Base-by-base conservation (phyloP, 2,888 invertebrate genomes). In the Gastracanthus pulcherrimus region DNA sequence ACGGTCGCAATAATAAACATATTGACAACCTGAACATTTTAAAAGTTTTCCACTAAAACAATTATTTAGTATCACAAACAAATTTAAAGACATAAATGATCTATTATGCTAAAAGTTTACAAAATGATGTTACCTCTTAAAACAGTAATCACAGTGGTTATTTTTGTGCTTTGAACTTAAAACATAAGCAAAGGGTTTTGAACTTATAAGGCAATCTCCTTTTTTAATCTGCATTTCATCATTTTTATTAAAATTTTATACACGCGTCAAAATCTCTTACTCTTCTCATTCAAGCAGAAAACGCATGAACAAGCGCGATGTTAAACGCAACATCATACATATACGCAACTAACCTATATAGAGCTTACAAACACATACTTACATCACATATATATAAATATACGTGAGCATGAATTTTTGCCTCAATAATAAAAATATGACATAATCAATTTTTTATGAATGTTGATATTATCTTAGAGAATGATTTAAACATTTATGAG, bases 21-120 rank as follows among this genome's bases (percentile, higher is more conserved):
- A 96, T 77, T 95, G 94, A 92, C 98, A 98, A 72, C 94, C 95
- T 0, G 97, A 95, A 92, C 98, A 98, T 92, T 96, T 96, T 34
- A 94, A 92, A 69, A 97, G 93, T 88, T 95, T 95, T 69, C 93
- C 93, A 87, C 96, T 97, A 92, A 86, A 93, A 93, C 45, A 78
- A 82, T 84, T 72, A 82, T 9, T 26, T 38, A 4, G 5, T 31
- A 31, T 51, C 4, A 6, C 29, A 31, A 60, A 16, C 0, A 31
- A 4, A 62, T 34, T 62, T 1, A 6, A 60, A 60, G 7, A 4
- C 3, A 34, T 51, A 58, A 51, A 51, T 7, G 23, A 11, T 6
- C 55, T 23, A 11, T 23, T 23, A 55, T 23, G 26, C 23, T 9
- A 55, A 51, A 3, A 23, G 7, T 23, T 23, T 16, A 45, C 45